Conservation (phyloP, 2,797 vertebrate genomes). For the Diglossa cyanea region DNA sequence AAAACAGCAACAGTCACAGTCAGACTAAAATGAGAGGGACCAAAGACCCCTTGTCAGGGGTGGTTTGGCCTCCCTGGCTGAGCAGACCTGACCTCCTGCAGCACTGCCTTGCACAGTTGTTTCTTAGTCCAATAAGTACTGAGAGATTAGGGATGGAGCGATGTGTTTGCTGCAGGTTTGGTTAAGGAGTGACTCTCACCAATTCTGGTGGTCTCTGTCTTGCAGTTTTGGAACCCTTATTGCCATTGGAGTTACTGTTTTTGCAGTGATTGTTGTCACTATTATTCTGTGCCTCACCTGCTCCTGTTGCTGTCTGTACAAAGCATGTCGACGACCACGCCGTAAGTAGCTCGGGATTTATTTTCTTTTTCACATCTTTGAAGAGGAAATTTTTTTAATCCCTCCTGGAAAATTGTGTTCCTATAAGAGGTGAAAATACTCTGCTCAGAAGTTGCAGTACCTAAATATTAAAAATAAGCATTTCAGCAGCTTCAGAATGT, state of each 20-base stretch:
- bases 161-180: not conserved
- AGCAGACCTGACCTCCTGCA: not conserved
- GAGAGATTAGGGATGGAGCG: not conserved
- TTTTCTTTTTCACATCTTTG: not conserved
- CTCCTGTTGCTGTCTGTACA: conserved; percentile 92
- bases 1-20: not conserved
- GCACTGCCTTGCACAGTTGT: not conserved
- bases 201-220: not conserved
- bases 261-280: conserved; percentile 68
- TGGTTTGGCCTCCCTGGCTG: not conserved
- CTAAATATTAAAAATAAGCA: not conserved
- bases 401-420: not conserved
- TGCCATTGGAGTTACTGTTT: conserved; percentile 47
- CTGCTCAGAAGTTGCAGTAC: not conserved
- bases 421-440: not conserved
- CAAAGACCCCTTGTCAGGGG: not conserved
- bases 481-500: not conserved
- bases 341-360: conserved; percentile 77
- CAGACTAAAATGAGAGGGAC: not conserved
- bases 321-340: conserved; percentile 80
- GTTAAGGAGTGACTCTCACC: not conserved
- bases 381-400: not conserved
- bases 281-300: conserved; percentile 87
- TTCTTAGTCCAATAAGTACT: not conserved
- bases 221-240: conserved; percentile 66